These are phyloP conservation scores for Rhynchotus rufescens DNA, from an alignment of 2,797 vertebrate genomes.

Conservation along the genomic window DNA sequence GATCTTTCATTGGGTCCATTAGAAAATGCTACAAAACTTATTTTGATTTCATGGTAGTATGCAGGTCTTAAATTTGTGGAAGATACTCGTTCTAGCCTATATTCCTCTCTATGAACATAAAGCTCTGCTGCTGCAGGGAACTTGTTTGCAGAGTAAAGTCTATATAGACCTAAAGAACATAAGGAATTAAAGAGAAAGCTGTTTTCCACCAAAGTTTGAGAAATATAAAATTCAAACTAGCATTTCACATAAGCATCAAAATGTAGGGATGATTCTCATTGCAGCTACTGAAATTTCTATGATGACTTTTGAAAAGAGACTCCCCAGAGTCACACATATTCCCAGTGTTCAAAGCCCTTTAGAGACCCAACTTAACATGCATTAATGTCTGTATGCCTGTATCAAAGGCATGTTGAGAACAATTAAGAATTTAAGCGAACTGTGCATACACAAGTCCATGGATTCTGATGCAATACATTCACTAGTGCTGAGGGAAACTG, in stretches of 20 bases:
- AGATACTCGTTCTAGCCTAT: background rate
- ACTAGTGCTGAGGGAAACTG: no score
- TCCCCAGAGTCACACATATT: background rate
- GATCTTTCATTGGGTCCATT: background rate
- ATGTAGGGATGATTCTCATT: background rate
- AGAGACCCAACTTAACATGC: background rate
- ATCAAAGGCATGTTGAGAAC: background rate
- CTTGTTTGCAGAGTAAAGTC: background rate
- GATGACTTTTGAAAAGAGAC: background rate
- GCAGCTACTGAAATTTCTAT: background rate
- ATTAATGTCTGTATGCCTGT: background rate
- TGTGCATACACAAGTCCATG: background rate
- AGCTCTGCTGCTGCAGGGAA: background rate
- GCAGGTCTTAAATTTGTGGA: background rate
- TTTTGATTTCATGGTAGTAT: background rate
- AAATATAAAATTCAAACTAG: background rate
- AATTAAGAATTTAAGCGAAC: background rate
- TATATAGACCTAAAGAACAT: background rate
- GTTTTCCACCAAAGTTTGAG: background rate
- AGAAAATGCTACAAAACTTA: background rate
- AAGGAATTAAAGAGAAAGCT: background rate
- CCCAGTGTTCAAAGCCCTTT: rapidly evolving
- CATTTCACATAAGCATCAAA: background rate
- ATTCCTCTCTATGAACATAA: background rate
- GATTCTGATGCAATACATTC: no score